Base-by-base conservation (phyloP, 2,797 vertebrate genomes). In the Scyliorhinus canicula region DNA sequence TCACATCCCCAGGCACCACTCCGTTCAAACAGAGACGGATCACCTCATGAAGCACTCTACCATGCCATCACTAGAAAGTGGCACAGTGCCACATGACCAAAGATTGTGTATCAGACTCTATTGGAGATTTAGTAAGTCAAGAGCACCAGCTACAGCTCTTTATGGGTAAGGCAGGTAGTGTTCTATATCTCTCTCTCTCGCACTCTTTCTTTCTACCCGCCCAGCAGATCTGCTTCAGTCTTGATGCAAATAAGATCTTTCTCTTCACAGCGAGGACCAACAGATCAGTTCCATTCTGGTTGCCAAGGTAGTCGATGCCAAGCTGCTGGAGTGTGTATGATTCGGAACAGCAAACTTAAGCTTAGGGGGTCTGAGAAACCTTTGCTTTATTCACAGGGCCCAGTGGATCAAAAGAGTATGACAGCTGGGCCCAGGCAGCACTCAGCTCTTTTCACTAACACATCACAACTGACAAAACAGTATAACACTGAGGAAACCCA, bases 71-170 rank as follows among this genome's bases (percentile, higher is more conserved):
- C 28, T 50, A 28, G 55, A 31, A 86, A 21, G 21, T 50, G 79
- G 79, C 79, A 84, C 2, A n/a, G 28, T 57, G 12, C 8, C 35
- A 14, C 52, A 19, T 57, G 52, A 19, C 5, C 16, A 28, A n/a
- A 7, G 50, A 12, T 31, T 24, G 21, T n/a, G 6, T 40, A 47
- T 82, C 44, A 26, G 77, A 47, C 7, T 24, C 40, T 26, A 82
- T 47, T n/a, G 60, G 60, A 26, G 50, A 28, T 91, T 91, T 91
- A 91, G 0, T 63, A 91, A 65, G 57, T 44, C 88, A 11, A 65
- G n/a, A 91, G 88, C 60, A 26, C 88, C 88, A 91, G 44, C 88
- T 91, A 91, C 57, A 91, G 88, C 60, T 44, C n/a, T 44, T 24
- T 40, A 19, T 26, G 88, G 57, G 88, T 91, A 91, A 65, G 60